These are phyloP conservation scores for Holacanthella duospinosa DNA, from an alignment of 2,888 invertebrate genomes.

Conservation along the genomic window DNA sequence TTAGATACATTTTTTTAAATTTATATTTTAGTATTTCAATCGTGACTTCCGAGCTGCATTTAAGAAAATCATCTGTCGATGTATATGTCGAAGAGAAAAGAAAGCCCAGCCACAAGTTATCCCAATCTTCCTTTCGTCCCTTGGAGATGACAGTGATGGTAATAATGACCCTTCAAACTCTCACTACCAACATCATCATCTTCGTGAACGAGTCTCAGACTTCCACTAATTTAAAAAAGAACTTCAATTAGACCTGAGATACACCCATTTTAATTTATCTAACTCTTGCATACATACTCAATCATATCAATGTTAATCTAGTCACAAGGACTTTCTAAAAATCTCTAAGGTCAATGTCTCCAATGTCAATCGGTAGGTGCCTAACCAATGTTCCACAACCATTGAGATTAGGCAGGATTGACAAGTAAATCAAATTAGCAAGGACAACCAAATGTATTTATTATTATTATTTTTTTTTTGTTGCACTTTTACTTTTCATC, in stretches of 20 bases:
- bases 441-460: too few relatives aligned
- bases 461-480: too few relatives aligned
- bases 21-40: constrained; percentile 72
- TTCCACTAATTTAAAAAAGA: background rate
- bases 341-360: too few relatives aligned
- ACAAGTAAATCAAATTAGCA: too few relatives aligned
- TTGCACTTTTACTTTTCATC: too few relatives aligned
- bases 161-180: constrained; percentile 11
- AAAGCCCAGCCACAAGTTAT: constrained; percentile 22
- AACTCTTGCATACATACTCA: background rate
- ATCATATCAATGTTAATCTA: background rate
- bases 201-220: constrained; percentile 1
- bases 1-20: background rate
- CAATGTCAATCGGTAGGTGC: too few relatives aligned
- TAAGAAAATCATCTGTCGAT: constrained; percentile 79
- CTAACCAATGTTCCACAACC: too few relatives aligned
- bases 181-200: background rate
- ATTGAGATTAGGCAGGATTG: too few relatives aligned
- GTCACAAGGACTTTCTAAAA: too few relatives aligned
- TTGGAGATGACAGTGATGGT: constrained; percentile 37
- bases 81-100: constrained; percentile 52
- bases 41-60: constrained; percentile 92
- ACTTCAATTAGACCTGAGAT: background rate
- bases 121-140: constrained; percentile 38
- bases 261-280: background rate